A percentile compares a stretch with the other conserved stretches of the same genome.
Conservation (phyloP, 2,888 invertebrate species). For the Acrocera orbiculus region DNA sequence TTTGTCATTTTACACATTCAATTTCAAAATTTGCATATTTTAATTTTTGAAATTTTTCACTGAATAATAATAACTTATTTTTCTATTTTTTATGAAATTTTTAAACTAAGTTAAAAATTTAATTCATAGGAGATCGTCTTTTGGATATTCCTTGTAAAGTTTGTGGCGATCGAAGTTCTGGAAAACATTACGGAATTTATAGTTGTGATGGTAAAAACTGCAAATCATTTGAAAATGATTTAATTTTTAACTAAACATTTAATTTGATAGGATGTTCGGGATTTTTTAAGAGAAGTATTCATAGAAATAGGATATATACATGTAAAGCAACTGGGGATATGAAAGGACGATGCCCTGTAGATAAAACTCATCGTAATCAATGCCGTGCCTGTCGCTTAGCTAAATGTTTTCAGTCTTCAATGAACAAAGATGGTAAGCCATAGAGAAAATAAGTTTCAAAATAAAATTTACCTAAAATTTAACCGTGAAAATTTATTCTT, state of each 20-base stretch:
- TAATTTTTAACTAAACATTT: constrained; percentile 1
- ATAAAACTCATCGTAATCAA: constrained; percentile 94
- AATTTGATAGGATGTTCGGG: constrained; percentile 66
- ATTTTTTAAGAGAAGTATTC: constrained; percentile 91
- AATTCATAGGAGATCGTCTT: constrained; percentile 68
- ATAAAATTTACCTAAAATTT: constrained; percentile 3
- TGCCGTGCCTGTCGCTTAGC: constrained; percentile 87
- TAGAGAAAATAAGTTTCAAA: constrained; percentile 6
- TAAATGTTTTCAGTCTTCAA: constrained; percentile 89
- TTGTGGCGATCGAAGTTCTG: constrained; percentile 95
- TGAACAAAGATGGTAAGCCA: constrained; percentile 96
- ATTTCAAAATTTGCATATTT: neutral
- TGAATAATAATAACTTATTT: constrained; percentile 2
- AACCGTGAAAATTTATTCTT: no score
- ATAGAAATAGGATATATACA: constrained; percentile 87
- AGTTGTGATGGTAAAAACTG: constrained; percentile 82
- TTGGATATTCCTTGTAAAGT: constrained; percentile 98
- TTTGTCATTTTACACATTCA: neutral
- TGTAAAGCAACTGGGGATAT: constrained; percentile 89
- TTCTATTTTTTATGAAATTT: constrained; percentile 1
- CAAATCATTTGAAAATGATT: neutral
- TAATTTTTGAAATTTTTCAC: neutral
- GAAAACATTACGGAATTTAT: constrained; percentile 99
- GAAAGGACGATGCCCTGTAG: constrained; percentile 87
- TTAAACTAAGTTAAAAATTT: neutral